These are phyloP conservation scores for Euphonia xanthogaster DNA, from an alignment of 2,797 vertebrate genomes.

Conservation along the genomic window DNA sequence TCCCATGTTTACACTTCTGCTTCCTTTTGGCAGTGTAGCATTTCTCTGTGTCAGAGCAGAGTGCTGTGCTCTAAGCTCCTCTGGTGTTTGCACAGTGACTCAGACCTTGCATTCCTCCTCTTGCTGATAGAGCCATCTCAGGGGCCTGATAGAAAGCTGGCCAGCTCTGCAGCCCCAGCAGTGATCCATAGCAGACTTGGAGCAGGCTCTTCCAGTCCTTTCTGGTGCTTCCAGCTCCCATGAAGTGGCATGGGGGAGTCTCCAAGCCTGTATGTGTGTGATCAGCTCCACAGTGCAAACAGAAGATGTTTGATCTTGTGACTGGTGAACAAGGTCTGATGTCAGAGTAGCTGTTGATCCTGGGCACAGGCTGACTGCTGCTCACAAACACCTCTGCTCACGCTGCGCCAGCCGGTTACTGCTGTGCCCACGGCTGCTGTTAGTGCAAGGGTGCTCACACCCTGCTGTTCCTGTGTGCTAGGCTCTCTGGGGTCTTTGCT, in stretches of 20 bases:
- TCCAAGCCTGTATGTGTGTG: not conserved
- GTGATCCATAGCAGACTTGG: not conserved
- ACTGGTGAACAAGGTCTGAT: not conserved
- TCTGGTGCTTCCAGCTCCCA: not conserved
- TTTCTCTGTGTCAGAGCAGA: not conserved
- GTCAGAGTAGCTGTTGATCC: not conserved
- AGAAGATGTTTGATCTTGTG: conserved; percentile 45
- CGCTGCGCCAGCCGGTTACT: accelerated
- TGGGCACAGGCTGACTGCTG: not conserved
- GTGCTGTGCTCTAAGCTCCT: not conserved
- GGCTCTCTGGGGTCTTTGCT: not conserved
- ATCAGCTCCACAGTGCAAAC: conserved; percentile 34
- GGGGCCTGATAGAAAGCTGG: conserved; percentile 33
- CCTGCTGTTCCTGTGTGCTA: not conserved
- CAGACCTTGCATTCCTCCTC: not conserved
- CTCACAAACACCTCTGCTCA: not conserved
- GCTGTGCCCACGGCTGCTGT: not conserved
- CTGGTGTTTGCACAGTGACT: not conserved
- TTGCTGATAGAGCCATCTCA: conserved; percentile 25
- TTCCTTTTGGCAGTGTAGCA: not conserved
- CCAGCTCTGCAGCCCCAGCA: not conserved
- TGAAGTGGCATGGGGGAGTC: not conserved
- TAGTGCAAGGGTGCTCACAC: not conserved
- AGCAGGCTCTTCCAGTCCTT: not conserved
- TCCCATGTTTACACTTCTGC: not conserved